Evolutionary conservation across 2,888 invertebrate genomes (phyloP).

Genomic region (Drosophila fulvimacula): DNA sequence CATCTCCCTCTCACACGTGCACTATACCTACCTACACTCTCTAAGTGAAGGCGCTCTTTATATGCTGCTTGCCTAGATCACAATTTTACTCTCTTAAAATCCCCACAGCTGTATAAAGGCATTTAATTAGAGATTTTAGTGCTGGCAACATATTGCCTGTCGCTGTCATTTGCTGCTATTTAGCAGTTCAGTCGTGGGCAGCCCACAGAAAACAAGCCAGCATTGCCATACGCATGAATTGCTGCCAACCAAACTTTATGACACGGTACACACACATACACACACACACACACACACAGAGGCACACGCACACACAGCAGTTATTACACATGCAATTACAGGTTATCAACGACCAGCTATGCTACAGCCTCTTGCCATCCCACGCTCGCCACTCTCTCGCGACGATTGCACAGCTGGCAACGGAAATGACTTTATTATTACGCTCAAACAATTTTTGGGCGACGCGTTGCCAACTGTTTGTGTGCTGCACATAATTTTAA

Average conservation of each 20-base stretch:
- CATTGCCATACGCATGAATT: slow-evolving; percentile 41
- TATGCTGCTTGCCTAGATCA: not conserved
- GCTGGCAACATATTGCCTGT: slow-evolving; percentile 5
- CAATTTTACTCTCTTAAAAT: not conserved
- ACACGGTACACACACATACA: slow-evolving; percentile 25
- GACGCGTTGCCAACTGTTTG: slow-evolving; percentile 55
- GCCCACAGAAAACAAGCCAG: slow-evolving; percentile 21
- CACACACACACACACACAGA: no score
- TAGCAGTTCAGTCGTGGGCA: slow-evolving; percentile 15
- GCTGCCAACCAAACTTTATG: slow-evolving; percentile 45
- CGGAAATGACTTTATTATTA: slow-evolving; percentile 74
- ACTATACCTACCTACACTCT: no score
- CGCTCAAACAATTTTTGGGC: slow-evolving; percentile 63
- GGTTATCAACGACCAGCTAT: slow-evolving; percentile 37
- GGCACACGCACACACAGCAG: slow-evolving; percentile 18
- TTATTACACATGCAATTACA: slow-evolving; percentile 54
- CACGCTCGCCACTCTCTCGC: not conserved
- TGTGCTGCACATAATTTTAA: slow-evolving; percentile 67
- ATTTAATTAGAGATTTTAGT: slow-evolving; percentile 7
- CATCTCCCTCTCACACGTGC: not conserved
- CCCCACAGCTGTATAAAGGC: slow-evolving; percentile 1
- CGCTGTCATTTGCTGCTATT: not conserved
- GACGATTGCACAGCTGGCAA: slow-evolving; percentile 42
- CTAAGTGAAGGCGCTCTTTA: not conserved
- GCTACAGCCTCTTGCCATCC: not conserved